Evolutionary conservation across 2,113 vertebrate genomes (phyloP).

Genomic region (Piaya cayana): DNA sequence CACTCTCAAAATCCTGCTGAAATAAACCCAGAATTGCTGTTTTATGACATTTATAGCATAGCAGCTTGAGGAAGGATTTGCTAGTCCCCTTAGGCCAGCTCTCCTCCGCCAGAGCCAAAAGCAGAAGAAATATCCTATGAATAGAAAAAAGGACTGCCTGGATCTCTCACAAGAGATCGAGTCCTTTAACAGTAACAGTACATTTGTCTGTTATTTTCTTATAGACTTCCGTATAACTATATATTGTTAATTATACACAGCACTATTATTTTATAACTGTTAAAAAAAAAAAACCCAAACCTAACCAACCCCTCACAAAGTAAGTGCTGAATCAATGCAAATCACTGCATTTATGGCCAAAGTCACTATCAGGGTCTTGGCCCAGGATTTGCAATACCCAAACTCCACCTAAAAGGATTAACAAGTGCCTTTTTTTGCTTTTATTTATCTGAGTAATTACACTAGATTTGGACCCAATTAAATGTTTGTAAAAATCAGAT

Average conservation of each 20-base stretch:
- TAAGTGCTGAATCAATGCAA: neutral
- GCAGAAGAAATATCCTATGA: constrained; percentile 6
- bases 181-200: neutral
- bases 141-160: constrained; percentile 13
- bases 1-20: constrained; percentile 24
- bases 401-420: neutral
- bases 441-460: neutral
- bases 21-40: constrained; percentile 24
- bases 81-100: constrained; percentile 30
- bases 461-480: neutral
- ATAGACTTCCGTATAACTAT: neutral
- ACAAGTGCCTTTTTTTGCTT: neutral
- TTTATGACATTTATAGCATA: constrained; percentile 53
- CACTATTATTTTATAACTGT: neutral
- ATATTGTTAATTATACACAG: neutral
- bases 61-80: constrained; percentile 42
- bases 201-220: neutral
- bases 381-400: neutral
- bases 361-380: neutral
- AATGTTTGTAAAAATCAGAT: neutral
- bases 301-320: neutral
- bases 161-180: neutral
- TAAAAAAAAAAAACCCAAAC: neutral
- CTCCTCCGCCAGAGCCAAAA: constrained; percentile 1
- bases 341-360: neutral